phyloP scores from a whole-genome alignment of 2,113 vertebrate genomes.

The Isichthys henryi region DNA sequence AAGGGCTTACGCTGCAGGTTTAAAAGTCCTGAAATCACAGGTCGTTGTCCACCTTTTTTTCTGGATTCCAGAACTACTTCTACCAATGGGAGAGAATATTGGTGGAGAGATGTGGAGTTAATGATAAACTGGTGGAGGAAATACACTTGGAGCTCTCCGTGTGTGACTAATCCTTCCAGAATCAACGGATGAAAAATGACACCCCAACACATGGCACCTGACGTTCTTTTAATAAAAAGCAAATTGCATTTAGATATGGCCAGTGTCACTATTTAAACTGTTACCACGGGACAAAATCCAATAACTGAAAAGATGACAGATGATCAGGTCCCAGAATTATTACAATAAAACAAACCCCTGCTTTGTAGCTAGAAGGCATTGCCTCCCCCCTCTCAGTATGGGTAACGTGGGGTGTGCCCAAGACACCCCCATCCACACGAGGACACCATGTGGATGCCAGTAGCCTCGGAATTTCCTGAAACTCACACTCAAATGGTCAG shows the following conservation, averaged over 20 bases:
- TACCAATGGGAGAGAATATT: background rate
- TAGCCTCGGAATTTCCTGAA: background rate
- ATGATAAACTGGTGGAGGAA: background rate
- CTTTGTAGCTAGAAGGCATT: background rate
- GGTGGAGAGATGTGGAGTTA: background rate
- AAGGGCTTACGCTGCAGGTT: background rate
- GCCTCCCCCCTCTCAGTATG: background rate
- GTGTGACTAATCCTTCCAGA: background rate
- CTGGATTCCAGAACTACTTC: background rate
- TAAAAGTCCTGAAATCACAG: background rate
- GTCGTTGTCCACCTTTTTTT: background rate
- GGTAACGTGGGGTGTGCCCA: background rate
- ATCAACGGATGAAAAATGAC: conserved; percentile 10
- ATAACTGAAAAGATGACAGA: conserved; percentile 7
- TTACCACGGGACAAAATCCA: background rate
- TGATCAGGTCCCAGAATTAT: conserved; percentile 3
- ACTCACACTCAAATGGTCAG: background rate
- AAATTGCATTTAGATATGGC: background rate
- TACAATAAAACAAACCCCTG: background rate
- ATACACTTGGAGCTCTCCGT: background rate
- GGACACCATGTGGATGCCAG: background rate
- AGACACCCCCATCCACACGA: background rate
- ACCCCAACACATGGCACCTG: background rate
- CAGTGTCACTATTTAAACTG: background rate
- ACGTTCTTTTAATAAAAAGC: background rate